Base-by-base conservation (phyloP, 2,888 invertebrate species). In the Holacanthella duospinosa region DNA sequence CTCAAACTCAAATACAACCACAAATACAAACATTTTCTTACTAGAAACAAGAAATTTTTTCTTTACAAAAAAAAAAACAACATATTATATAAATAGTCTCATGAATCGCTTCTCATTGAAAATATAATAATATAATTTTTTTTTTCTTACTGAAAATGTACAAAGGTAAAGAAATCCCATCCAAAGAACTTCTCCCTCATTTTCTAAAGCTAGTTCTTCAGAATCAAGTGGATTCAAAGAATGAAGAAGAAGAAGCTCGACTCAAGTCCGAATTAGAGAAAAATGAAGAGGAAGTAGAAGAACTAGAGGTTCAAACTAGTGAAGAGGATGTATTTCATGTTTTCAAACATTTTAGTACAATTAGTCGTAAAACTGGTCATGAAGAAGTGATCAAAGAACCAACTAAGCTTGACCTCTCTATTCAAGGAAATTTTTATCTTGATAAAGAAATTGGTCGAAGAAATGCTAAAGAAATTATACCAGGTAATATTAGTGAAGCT, bases 171-270 rank as follows among this genome's bases (percentile, higher is more conserved):
- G 16, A 36, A 6, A 16, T 48, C 48, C 48, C 48, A 4, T 48
- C 29, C n/a, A 54, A 60, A 53, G n/a, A 28, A 24, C 19, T 60
- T 54, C 24, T 48, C 21, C 29, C 53, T n/a, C 54, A 48, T 28
- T 54, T 60, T 48, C 61, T 57, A 29, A 48, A 48, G 21, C 48
- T 48, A 9, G 21, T 48, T 21, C n/a, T 48, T 4, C 48, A 48
- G n/a, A 48, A 48, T 21, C 48, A 48, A 9, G 48, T 48, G 6
- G 48, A 48, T 4, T 16, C 48, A 21, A 48, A 48, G 6, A 36
- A 36, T 36, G 16, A 36, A 36, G 9, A 36, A 36, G 36, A 9
- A 36, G 36, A 36, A 36, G 36, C 36, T 9, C 6, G 4, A 12
- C 43, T 43, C 43, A 12, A 43, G 43, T n/a, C 43, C 43, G 25